These are phyloP conservation scores for Psix sp. DNA, from an alignment of 1,140 invertebrate species.

Conservation along the genomic window DNA sequence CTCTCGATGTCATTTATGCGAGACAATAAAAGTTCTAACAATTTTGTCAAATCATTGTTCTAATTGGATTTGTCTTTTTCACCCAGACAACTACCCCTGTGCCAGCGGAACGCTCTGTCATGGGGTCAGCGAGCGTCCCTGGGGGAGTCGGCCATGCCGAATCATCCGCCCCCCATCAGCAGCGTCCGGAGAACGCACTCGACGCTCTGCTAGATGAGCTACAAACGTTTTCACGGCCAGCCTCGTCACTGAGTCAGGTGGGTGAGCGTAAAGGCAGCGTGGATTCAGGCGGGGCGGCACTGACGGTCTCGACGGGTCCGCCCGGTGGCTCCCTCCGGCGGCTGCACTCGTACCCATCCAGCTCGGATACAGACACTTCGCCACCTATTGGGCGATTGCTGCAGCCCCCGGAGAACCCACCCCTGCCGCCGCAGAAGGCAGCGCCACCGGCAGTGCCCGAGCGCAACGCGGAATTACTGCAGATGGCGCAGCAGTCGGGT, in stretches of 20 bases:
- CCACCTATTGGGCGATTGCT: conserved; percentile 79
- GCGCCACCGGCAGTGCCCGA: conserved; percentile 88
- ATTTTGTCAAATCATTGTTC: too few relatives aligned
- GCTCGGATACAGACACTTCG: conserved; percentile 84
- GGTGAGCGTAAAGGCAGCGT: conserved; percentile 79
- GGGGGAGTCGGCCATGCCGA: conserved; percentile 81
- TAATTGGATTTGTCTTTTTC: conserved; percentile 4
- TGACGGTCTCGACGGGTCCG: conserved; percentile 66
- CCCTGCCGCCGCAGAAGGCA: conserved; percentile 79
- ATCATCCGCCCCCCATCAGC: conserved; percentile 78
- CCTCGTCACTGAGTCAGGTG: conserved; percentile 69
- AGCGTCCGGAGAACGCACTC: conserved; percentile 93
- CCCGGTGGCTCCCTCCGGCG: conserved; percentile 80
- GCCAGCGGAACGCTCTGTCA: conserved; percentile 79
- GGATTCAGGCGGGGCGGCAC: conserved; percentile 73
- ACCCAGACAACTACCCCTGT: conserved; percentile 78
- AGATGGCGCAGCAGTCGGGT: conserved; percentile 79
- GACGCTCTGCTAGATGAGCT: conserved; percentile 95
- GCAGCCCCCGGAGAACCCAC: conserved; percentile 63
- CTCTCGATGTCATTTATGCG: too few relatives aligned
- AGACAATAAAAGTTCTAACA: not conserved
- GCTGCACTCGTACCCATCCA: conserved; percentile 85
- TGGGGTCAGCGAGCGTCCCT: conserved; percentile 79
- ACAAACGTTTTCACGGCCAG: conserved; percentile 88
- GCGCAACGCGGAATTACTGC: conserved; percentile 83